Conservation (phyloP, 2,888 invertebrate genomes). For the Onthophagus sagittarius region DNA sequence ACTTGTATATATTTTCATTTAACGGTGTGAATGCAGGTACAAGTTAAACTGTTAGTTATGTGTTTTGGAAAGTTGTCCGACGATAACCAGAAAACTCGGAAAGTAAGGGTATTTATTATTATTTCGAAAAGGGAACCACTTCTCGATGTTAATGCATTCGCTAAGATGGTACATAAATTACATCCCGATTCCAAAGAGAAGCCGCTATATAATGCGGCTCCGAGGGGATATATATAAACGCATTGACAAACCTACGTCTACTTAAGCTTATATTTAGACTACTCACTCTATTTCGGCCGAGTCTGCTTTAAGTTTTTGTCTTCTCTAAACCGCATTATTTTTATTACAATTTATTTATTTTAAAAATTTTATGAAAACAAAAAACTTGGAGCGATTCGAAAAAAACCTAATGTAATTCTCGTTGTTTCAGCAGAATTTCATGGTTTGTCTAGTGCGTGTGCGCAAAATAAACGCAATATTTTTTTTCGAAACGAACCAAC, state of each 20-base stretch:
- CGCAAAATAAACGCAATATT: not conserved
- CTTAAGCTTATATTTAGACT: not conserved
- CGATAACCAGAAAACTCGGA: not conserved
- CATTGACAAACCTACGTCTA: not conserved
- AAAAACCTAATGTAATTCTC: conserved; percentile 58
- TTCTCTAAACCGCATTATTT: not conserved
- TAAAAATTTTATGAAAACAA: too few species aligned
- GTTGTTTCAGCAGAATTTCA: conserved; percentile 46
- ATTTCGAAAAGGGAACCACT: not conserved
- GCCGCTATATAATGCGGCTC: not conserved
- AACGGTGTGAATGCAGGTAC: too few species aligned
- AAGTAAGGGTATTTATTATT: not conserved
- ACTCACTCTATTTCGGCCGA: not conserved
- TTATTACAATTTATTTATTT: too few species aligned
- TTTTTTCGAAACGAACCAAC: not conserved
- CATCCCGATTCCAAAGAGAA: not conserved
- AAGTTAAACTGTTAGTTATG: not conserved
- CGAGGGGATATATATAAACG: not conserved
- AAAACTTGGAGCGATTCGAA: not conserved
- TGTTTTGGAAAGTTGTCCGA: not conserved
- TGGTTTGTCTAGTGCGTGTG: not conserved
- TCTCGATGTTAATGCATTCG: not conserved
- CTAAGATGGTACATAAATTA: not conserved
- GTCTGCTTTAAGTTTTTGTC: not conserved
- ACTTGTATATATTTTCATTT: too few species aligned